Percentiles rank a stretch among this genome's conserved stretches.
Evolutionary conservation across 2,888 invertebrate genomes (phyloP).

Genomic region (Cephalotes varians): DNA sequence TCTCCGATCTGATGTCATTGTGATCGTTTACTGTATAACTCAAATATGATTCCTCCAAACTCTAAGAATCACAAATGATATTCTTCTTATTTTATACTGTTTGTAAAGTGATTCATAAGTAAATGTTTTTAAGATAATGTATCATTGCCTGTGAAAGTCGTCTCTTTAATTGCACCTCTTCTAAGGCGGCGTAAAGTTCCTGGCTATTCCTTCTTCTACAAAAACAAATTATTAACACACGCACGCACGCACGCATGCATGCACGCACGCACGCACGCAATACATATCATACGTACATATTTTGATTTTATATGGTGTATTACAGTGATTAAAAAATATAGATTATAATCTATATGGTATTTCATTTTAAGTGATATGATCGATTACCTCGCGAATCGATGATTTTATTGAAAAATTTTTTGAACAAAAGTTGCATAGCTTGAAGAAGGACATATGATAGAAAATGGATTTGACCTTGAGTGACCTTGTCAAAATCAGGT

Average conservation of each 20-base stretch:
- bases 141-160: slow-evolving; percentile 78
- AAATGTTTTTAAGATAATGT: neutral
- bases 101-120: neutral
- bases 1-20: slow-evolving; percentile 72
- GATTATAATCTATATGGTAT: neutral
- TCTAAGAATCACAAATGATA: slow-evolving; percentile 61
- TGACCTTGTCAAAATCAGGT: too few species aligned
- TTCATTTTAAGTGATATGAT: too few species aligned
- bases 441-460: too few species aligned
- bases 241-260: neutral
- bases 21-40: slow-evolving; percentile 71
- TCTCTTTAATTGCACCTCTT: slow-evolving; percentile 80
- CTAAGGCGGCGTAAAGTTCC: slow-evolving; percentile 79
- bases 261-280: too few species aligned
- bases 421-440: too few species aligned
- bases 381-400: too few species aligned
- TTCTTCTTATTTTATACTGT: neutral
- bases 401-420: too few species aligned
- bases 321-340: neutral
- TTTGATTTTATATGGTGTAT: slow-evolving; percentile 15
- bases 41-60: slow-evolving; percentile 77
- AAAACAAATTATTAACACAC: neutral
- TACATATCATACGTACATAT: neutral
- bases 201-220: slow-evolving; percentile 79
- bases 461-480: too few species aligned